Conservation (phyloP, 2,113 vertebrate species). For the Protobothrops mucrosquamatus region DNA sequence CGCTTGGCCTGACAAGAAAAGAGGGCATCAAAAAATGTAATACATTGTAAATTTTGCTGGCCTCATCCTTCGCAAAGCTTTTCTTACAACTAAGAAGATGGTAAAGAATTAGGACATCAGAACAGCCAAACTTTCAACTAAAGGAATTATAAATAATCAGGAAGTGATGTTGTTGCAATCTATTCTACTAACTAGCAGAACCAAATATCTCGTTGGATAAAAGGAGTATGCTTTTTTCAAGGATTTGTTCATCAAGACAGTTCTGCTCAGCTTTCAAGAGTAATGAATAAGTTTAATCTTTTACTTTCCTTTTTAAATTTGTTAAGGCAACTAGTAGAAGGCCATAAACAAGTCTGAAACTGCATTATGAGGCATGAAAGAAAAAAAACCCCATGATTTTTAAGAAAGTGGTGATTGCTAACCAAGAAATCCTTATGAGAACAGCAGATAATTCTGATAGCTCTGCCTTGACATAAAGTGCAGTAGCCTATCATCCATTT, state of each 20-base stretch:
- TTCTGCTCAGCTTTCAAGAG: not conserved
- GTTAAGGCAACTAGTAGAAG: not conserved
- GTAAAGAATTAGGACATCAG: not conserved
- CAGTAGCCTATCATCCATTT: not conserved
- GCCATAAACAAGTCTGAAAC: not conserved
- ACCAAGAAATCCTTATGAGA: not conserved
- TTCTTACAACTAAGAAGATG: not conserved
- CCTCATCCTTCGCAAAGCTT: not conserved
- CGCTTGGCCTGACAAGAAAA: not conserved
- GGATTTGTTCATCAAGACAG: not conserved
- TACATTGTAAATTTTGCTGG: not conserved
- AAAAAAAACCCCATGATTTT: not conserved
- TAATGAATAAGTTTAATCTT: not conserved
- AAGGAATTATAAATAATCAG: too few relatives aligned
- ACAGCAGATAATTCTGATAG: not conserved
- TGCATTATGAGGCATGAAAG: not conserved
- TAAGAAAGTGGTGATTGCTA: not conserved
- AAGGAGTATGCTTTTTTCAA: not conserved
- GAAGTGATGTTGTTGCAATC: not conserved
- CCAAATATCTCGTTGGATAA: not conserved
- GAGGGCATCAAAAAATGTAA: not conserved
- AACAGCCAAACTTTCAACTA: too few relatives aligned
- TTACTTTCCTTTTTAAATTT: not conserved
- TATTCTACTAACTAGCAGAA: too few relatives aligned
- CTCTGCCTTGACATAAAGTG: not conserved